phyloP scores from a whole-genome alignment of 2,888 invertebrate species.

The Actias luna region DNA sequence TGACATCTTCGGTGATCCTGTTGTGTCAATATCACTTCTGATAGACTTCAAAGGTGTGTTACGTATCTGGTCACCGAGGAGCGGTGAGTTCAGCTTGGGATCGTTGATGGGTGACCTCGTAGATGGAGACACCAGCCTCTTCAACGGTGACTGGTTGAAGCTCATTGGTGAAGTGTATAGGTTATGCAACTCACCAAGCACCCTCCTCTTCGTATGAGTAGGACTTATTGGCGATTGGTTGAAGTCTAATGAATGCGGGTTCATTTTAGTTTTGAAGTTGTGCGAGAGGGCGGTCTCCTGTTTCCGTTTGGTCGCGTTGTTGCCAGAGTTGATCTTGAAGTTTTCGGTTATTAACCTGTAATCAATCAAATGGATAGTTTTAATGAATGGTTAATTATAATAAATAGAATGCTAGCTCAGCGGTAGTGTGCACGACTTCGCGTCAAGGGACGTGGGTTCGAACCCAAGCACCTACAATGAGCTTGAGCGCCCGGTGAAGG shows the following conservation, averaged over 20 bases:
- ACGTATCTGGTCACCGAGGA: not conserved
- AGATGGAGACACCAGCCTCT: constrained; percentile 43
- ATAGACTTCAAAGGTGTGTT: constrained; percentile 1
- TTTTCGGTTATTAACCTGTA: constrained; percentile 78
- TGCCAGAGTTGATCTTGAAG: constrained; percentile 78
- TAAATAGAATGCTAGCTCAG: too few relatives aligned
- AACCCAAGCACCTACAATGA: too few relatives aligned
- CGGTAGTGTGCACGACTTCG: too few relatives aligned
- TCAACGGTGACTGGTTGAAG: constrained; percentile 44
- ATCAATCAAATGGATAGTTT: constrained; percentile 29
- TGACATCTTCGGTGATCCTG: not conserved
- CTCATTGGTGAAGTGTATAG: constrained; percentile 22
- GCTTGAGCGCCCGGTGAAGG: too few relatives aligned
- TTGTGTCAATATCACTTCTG: not conserved
- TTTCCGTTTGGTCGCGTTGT: constrained; percentile 66
- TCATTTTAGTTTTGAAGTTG: constrained; percentile 69
- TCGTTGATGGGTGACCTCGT: constrained; percentile 26
- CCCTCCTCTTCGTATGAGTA: constrained; percentile 51
- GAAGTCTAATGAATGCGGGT: constrained; percentile 65
- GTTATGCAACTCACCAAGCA: constrained; percentile 54
- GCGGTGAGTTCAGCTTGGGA: not conserved
- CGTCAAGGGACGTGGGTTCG: too few relatives aligned
- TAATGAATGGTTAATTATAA: not conserved
- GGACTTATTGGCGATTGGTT: constrained; percentile 51
- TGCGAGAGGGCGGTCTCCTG: constrained; percentile 58